A percentile compares a stretch with the other conserved stretches of the same genome.
Conservation (phyloP, 2,888 invertebrate genomes). For the Scotopteryx bipunctaria region DNA sequence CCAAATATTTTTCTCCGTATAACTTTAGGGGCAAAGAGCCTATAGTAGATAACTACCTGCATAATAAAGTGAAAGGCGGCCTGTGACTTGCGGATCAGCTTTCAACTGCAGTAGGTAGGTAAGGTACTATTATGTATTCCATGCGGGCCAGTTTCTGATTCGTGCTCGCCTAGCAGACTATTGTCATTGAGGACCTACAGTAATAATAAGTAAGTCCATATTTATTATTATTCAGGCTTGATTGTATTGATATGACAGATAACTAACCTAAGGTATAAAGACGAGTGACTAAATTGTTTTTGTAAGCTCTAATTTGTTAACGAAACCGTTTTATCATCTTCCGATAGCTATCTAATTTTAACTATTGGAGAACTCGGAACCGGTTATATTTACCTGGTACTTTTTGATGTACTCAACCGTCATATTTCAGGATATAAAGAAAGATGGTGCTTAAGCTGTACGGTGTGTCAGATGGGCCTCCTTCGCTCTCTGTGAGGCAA, state of each 20-base stretch:
- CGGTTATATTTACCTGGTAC: no score
- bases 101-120: constrained; percentile 3
- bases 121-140: constrained; percentile 16
- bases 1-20: no score
- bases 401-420: background rate
- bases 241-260: no score
- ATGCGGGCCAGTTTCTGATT: constrained; percentile 17
- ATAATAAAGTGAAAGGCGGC: constrained; percentile 19
- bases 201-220: no score
- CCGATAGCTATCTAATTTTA: no score
- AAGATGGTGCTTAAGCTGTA: constrained; percentile 85
- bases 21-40: no score
- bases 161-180: constrained; percentile 7
- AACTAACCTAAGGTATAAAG: no score
- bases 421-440: constrained; percentile 2
- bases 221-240: no score
- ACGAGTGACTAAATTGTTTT: no score
- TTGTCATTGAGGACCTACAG: background rate
- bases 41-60: background rate
- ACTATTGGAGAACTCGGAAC: no score
- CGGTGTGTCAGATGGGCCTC: constrained; percentile 90
- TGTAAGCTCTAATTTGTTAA: no score
- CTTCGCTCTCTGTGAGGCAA: constrained; percentile 89
- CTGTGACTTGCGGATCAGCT: constrained; percentile 10
- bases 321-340: no score